Conservation (phyloP, 1,140 invertebrate species). For the Stegodyphus mimosarum region DNA sequence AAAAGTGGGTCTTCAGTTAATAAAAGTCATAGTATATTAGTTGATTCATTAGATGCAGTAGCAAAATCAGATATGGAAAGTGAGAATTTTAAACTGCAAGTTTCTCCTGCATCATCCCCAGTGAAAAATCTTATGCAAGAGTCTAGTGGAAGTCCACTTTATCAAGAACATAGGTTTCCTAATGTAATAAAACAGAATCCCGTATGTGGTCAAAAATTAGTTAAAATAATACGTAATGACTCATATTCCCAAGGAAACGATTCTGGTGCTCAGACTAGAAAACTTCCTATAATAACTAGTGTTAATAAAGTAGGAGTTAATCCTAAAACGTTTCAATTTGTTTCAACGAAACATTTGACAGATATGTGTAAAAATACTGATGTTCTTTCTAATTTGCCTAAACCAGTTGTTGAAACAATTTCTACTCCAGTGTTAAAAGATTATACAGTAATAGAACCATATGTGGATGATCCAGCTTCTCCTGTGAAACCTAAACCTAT, state of each 20-base stretch:
- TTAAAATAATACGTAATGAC: too few species aligned
- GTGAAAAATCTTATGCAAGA: not conserved
- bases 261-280: not conserved
- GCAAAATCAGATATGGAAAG: not conserved
- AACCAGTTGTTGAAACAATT: slow-evolving; percentile 13
- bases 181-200: not conserved
- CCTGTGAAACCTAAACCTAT: slow-evolving; percentile 38
- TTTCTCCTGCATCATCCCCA: not conserved
- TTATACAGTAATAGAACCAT: slow-evolving; percentile 49
- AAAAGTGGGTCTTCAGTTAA: slow-evolving; percentile 1
- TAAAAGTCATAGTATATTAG: slow-evolving; percentile 24
- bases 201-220: not conserved
- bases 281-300: slow-evolving; percentile 26
- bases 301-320: slow-evolving; percentile 22
- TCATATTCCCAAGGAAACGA: too few species aligned
- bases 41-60: slow-evolving; percentile 7
- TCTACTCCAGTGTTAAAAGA: slow-evolving; percentile 14
- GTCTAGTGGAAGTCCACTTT: not conserved
- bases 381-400: slow-evolving; percentile 24
- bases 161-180: not conserved
- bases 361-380: not conserved
- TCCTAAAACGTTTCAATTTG: slow-evolving; percentile 19
- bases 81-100: not conserved
- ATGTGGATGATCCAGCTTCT: slow-evolving; percentile 25
- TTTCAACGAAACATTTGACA: slow-evolving; percentile 20